Evolutionary conservation across 2,113 vertebrate species (phyloP).

Genomic region (Nycticebus coucang): DNA sequence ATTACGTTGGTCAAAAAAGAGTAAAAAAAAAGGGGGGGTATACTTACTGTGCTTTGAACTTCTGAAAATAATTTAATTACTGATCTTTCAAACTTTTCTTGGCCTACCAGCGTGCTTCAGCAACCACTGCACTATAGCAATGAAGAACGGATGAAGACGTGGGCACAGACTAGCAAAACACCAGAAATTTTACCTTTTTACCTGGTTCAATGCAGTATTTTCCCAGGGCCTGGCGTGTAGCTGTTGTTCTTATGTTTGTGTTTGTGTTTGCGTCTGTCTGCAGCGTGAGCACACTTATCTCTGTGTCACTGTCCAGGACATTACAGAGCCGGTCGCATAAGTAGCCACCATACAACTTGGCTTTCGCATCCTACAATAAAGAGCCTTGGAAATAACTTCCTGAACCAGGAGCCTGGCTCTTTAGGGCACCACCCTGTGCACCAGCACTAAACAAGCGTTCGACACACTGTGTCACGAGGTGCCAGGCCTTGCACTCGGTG

Average conservation of each 20-base stretch:
- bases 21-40: too few relatives aligned
- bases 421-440: background rate
- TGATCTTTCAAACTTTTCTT: too few relatives aligned
- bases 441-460: background rate
- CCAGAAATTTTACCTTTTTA: too few relatives aligned
- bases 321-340: accelerated
- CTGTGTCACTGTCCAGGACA: accelerated
- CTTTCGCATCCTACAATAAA: background rate
- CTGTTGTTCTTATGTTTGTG: accelerated
- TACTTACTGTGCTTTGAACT: too few relatives aligned
- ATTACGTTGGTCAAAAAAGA: too few relatives aligned
- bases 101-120: too few relatives aligned
- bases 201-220: accelerated
- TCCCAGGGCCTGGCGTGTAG: accelerated
- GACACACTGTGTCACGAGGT: background rate
- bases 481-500: accelerated
- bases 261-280: accelerated
- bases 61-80: too few relatives aligned
- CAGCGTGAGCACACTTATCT: accelerated
- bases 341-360: too few relatives aligned
- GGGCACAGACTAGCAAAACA: background rate
- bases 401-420: accelerated
- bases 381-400: background rate
- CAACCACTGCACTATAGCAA: background rate
- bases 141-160: background rate